Conservation (phyloP, 2,888 invertebrate species). For the Seladonia tumulorum region DNA sequence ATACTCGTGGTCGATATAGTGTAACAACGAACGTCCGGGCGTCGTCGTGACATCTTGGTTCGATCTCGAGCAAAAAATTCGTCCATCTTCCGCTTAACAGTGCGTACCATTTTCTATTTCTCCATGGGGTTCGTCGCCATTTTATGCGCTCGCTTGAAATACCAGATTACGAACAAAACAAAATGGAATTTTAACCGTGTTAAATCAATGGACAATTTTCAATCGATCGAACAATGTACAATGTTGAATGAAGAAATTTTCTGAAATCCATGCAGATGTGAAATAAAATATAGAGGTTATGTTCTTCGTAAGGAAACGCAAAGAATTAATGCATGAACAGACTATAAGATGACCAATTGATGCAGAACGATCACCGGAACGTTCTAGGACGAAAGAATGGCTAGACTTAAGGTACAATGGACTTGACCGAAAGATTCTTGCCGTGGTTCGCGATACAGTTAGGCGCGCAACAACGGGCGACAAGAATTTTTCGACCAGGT, state of each 20-base stretch:
- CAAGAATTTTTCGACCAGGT: neutral
- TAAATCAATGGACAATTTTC: too few relatives aligned
- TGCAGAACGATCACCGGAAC: neutral
- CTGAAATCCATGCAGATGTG: too few relatives aligned
- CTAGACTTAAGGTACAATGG: slow-evolving; percentile 19
- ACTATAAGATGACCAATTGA: neutral
- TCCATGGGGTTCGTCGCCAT: too few relatives aligned
- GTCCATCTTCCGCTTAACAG: neutral
- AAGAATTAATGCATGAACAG: too few relatives aligned
- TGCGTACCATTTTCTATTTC: too few relatives aligned
- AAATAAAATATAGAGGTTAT: too few relatives aligned
- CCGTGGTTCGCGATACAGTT: neutral
- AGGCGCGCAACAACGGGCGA: neutral
- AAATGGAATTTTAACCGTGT: too few relatives aligned
- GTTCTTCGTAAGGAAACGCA: too few relatives aligned
- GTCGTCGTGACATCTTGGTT: neutral
- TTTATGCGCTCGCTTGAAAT: too few relatives aligned
- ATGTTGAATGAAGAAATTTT: too few relatives aligned
- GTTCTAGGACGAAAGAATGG: slow-evolving; percentile 25
- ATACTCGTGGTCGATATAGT: slow-evolving; percentile 24
- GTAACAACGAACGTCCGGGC: slow-evolving; percentile 8
- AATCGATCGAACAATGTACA: too few relatives aligned
- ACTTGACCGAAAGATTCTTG: neutral
- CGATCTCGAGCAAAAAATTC: neutral
- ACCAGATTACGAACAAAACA: too few relatives aligned